Conservation (phyloP, 2,113 vertebrate species). For the Pseudopodoces humilis region DNA sequence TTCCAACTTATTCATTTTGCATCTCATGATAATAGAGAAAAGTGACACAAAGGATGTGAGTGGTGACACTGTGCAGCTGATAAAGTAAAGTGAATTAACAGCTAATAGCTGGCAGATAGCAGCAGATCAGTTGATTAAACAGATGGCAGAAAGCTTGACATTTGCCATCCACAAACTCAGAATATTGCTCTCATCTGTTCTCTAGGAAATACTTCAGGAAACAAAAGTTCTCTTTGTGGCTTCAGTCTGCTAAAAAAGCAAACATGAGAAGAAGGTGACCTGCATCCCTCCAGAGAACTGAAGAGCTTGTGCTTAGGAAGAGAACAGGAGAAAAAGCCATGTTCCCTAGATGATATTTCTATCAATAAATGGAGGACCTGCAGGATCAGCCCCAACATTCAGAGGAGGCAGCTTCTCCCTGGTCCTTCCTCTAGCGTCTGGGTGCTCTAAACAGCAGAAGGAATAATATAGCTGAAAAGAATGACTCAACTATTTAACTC, state of each 20-base stretch:
- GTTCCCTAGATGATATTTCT: not conserved
- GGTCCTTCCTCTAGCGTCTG: not conserved
- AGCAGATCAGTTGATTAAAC: slow-evolving; percentile 1
- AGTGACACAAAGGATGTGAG: not conserved
- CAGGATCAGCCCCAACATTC: not conserved
- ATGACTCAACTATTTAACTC: slow-evolving; percentile 60
- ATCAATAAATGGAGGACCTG: not conserved
- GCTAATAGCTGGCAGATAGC: slow-evolving; percentile 3
- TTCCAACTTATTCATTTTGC: not conserved
- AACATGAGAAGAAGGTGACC: not conserved
- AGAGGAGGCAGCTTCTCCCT: not conserved
- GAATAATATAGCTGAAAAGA: slow-evolving; percentile 39
- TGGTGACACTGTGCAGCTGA: slow-evolving; percentile 2
- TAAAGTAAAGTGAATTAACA: slow-evolving; percentile 18
- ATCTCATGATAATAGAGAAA: not conserved
- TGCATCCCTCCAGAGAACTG: not conserved
- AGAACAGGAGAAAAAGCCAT: not conserved
- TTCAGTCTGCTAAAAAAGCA: not conserved
- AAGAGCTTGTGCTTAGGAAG: not conserved
- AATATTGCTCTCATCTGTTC: not conserved
- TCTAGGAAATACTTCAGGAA: not conserved
- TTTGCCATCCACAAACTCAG: not conserved
- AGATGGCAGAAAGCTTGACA: not conserved
- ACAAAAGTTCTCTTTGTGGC: not conserved
- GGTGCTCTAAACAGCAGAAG: not conserved